Evolutionary conservation across 2,888 invertebrate species (phyloP), one percentile per base, ranked within the genome.

Genomic region (Tuberolachnus salignus): DNA sequence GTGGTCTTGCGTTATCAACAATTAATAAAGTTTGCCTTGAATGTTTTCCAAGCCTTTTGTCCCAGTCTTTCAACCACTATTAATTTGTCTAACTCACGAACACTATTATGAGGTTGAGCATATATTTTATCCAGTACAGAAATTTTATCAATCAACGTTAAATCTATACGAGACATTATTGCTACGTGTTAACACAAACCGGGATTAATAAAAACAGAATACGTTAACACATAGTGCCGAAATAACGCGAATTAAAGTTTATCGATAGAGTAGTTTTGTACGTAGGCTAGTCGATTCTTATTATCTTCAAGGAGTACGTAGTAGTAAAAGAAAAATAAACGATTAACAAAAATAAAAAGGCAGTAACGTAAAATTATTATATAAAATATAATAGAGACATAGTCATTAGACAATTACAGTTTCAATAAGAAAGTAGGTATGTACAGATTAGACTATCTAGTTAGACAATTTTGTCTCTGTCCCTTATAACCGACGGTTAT

Each of bases 401-500:
- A 34, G 6, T 4, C 3, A 34, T 34, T 34, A 34, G 34, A 34
- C 6, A 34, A 34, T 34, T 34, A 34, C 34, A 34, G 34, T 34
- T 34, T 34, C 34, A 6, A 34, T 34, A 34, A 34, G 34, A n/a
- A 34, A 34, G 34, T 34, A 34, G 34, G 6, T 34, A 34, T 3
- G 6, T 34, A 34, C 6, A 34, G 34, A 6, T 34, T 6, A 34
- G 34, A 34, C 3, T 34, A 34, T 34, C 34, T 34, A 34, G 6
- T 34, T 34, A 34, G 34, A 34, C 34, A 6, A 3, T 34, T 34
- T 34, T 34, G 6, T 34, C 6, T 34, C 11, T 44, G 21, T 44
- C 44, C 64, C 64, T 64, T 64, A 64, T 64, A 64, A 64, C 64
- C 44, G 64, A 64, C 44, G 44, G 64, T 64, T n/a, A n/a, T n/a